Percentiles rank a stretch among this genome's conserved stretches.
These are phyloP conservation scores for Leptoclinus maculatus DNA, from an alignment of 2,797 vertebrate species.

Conservation along the genomic window DNA sequence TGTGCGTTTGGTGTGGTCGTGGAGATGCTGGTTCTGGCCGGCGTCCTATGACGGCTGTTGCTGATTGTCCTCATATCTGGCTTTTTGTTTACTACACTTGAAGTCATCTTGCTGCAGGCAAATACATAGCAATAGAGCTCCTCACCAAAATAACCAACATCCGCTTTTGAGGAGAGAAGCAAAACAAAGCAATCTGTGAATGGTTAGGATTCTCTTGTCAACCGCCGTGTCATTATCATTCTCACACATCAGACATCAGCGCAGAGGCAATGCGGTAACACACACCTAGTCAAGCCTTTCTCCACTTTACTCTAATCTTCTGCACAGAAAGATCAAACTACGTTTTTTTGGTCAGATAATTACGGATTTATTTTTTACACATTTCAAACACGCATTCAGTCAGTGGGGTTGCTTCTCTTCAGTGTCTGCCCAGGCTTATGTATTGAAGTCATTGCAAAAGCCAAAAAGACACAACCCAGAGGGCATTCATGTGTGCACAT, in stretches of 20 bases:
- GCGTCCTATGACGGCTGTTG: conserved; percentile 44
- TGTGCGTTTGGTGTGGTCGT: conserved; percentile 64
- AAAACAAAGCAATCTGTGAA: conserved; percentile 69
- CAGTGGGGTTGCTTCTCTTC: conserved; percentile 31
- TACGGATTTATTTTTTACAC: conserved; percentile 5
- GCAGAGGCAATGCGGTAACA: conserved; percentile 22
- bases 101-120: conserved; percentile 60
- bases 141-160: conserved; percentile 67
- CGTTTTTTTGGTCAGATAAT: conserved; percentile 11
- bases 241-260: conserved; percentile 60
- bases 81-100: conserved; percentile 67
- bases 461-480: conserved; percentile 31
- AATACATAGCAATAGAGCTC: conserved; percentile 43
- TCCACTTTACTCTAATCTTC: neutral
- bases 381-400: conserved; percentile 25
- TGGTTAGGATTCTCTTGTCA: conserved; percentile 67
- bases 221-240: conserved; percentile 65
- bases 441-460: conserved; percentile 50
- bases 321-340: neutral
- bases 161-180: conserved; percentile 58
- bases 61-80: conserved; percentile 67
- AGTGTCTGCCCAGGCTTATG: conserved; percentile 33
- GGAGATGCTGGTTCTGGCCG: conserved; percentile 62
- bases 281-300: conserved; percentile 19
- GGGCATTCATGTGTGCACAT: conserved; percentile 13